These are phyloP conservation scores for Sceloporus undulatus DNA, from an alignment of 2,113 vertebrate genomes.

Conservation along the genomic window DNA sequence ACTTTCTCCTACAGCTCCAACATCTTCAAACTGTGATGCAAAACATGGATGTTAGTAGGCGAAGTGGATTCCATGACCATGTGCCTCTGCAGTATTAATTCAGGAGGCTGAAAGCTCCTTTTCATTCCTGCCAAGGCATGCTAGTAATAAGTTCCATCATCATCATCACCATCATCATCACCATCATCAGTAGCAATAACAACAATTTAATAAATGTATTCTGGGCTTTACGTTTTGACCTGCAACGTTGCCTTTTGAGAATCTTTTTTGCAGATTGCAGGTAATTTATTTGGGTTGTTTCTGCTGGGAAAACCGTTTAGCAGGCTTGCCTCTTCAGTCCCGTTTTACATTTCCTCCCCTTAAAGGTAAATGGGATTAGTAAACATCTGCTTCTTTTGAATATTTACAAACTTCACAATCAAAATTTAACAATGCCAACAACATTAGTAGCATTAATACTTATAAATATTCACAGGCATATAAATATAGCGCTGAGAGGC, in stretches of 20 bases:
- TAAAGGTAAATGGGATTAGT: slow-evolving; percentile 69
- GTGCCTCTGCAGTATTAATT: too few relatives aligned
- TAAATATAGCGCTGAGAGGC: slow-evolving; percentile 62
- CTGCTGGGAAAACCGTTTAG: slow-evolving; percentile 69
- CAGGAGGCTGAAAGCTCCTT: too few relatives aligned
- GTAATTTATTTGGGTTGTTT: slow-evolving; percentile 69
- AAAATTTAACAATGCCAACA: slow-evolving; percentile 62
- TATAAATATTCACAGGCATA: slow-evolving; percentile 71
- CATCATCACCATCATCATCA: too few relatives aligned
- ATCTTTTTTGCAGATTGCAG: slow-evolving; percentile 64
- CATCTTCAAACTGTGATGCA: too few relatives aligned
- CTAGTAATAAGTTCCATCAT: too few relatives aligned
- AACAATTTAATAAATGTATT: slow-evolving; percentile 57
- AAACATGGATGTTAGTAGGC: too few relatives aligned
- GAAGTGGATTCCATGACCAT: too few relatives aligned
- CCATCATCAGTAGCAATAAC: too few relatives aligned
- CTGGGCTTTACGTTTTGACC: slow-evolving; percentile 70
- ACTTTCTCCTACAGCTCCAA: too few relatives aligned
- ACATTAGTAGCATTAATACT: slow-evolving; percentile 59
- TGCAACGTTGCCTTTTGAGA: slow-evolving; percentile 72
- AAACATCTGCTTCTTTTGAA: slow-evolving; percentile 73
- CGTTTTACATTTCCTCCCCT: slow-evolving; percentile 68
- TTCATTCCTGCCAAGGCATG: too few relatives aligned
- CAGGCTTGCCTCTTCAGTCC: slow-evolving; percentile 58
- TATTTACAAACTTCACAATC: slow-evolving; percentile 75